Evolutionary conservation across 2,113 vertebrate genomes (phyloP), one percentile per base, ranked within the genome.

Genomic region (Scomber colias): DNA sequence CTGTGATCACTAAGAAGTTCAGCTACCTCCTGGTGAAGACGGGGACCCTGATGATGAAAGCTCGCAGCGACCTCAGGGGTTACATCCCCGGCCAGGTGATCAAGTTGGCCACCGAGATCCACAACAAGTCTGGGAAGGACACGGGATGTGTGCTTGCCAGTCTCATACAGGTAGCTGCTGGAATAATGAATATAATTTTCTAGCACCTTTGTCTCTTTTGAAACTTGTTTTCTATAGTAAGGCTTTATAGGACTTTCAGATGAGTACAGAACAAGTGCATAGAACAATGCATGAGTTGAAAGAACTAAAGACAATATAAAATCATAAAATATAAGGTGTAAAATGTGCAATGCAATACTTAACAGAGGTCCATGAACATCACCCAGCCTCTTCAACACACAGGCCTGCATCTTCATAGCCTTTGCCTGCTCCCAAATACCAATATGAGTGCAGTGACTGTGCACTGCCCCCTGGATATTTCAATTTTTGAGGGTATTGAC

Each of bases 1-100:
- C 95, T 17, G 95, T 96, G 31, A 74, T 93, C 77, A 97, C 96
- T 3, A 99, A 97, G 94, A 99, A 97, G 93, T 99, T 99, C 93
- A 98, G 83, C 94, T 99, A 99, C 95, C 96, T 97, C 87, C 95
- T 99, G 72, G 96, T 99, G 92, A 99, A 97, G 94, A 97, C 97
- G 0, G 98, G 98, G 46, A 97, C 95, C 0, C 89, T 99, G 57
- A 89, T 96, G 89, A 92, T 99, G 84, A 97, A 95, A 0, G 95
- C 96, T 60, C 94, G 90, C 55, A 96, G 97, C 0, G 97, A 99
- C 75, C 94, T 97, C 79, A 95, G 95, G 3, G 98, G 98, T 27
- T 99, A 99, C 77, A 92, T 97, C 0, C 97, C 97, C 0, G 97
- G 98, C 9, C 98, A 99, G 89, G 95, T 96, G 53, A 96, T 99